A percentile compares a stretch with the other conserved stretches of the same genome.
Evolutionary conservation across 2,113 vertebrate species (phyloP).

Genomic region (Phyllostomus discolor): DNA sequence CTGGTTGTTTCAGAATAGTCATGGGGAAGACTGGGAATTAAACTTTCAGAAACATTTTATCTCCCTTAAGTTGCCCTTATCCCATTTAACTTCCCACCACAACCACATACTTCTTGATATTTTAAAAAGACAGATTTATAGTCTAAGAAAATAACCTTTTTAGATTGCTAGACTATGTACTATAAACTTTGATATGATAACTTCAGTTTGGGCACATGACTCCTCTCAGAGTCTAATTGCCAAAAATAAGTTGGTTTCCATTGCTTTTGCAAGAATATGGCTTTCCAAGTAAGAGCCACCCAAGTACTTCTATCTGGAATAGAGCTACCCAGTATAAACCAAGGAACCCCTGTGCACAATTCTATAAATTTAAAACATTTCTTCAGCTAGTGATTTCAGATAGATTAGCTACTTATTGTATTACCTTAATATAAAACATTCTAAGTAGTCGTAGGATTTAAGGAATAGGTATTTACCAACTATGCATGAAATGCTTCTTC

Average conservation of each 20-base stretch:
- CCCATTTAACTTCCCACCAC: not conserved
- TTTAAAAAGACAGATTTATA: not conserved
- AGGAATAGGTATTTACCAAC: not conserved
- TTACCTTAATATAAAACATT: not conserved
- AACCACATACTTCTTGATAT: not conserved
- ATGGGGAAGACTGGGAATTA: not conserved
- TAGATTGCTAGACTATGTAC: not conserved
- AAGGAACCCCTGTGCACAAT: not conserved
- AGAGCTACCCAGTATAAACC: not conserved
- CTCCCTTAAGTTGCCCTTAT: not conserved
- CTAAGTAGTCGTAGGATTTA: not conserved
- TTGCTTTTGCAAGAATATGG: not conserved
- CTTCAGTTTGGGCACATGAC: not conserved
- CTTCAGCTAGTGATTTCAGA: not conserved
- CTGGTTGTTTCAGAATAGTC: not conserved
- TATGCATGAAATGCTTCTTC: not conserved
- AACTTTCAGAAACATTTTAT: not conserved
- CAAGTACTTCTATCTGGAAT: not conserved
- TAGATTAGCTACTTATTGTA: conserved; percentile 4
- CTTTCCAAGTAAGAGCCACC: not conserved
- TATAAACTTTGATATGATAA: not conserved
- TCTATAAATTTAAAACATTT: not conserved
- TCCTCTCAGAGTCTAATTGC: not conserved
- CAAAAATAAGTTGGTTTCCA: conserved; percentile 13
- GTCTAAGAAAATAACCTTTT: conserved; percentile 3